These are phyloP conservation scores for Apis cerana DNA, from an alignment of 1,140 invertebrate genomes.

Conservation along the genomic window DNA sequence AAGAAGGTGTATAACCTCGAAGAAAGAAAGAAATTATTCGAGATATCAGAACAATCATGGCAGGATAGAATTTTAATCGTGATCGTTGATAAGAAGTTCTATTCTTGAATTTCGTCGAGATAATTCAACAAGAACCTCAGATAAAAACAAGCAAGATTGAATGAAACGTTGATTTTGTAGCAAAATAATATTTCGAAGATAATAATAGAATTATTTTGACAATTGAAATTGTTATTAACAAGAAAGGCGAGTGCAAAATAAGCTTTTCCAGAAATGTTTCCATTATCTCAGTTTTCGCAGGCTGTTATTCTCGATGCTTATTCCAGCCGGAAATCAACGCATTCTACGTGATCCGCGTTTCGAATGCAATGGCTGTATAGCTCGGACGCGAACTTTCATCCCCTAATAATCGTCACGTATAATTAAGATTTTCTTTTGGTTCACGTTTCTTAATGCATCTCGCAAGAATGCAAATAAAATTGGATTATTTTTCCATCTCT, in stretches of 20 bases:
- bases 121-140: background rate
- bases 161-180: no score
- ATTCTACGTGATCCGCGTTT: slow-evolving; percentile 53
- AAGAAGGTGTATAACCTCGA: no score
- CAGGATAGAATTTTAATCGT: slow-evolving; percentile 6
- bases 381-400: background rate
- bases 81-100: background rate
- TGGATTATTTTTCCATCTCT: background rate
- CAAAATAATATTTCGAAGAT: background rate
- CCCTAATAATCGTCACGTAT: slow-evolving; percentile 19
- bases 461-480: background rate
- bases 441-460: background rate
- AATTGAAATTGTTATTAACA: slow-evolving; percentile 44
- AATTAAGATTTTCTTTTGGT: background rate
- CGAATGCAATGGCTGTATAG: background rate
- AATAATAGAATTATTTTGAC: background rate
- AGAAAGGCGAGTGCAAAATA: slow-evolving; percentile 27
- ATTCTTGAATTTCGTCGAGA: background rate
- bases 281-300: slow-evolving; percentile 49
- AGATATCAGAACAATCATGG: background rate
- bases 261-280: slow-evolving; percentile 10
- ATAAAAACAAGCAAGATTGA: no score
- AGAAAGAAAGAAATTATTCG: background rate
- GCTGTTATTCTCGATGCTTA: slow-evolving; percentile 53
- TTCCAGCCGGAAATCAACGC: slow-evolving; percentile 40